A percentile compares a stretch with the other conserved stretches of the same genome.
phyloP scores from a whole-genome alignment of 2,888 invertebrate species.

The Andrena minutula region DNA sequence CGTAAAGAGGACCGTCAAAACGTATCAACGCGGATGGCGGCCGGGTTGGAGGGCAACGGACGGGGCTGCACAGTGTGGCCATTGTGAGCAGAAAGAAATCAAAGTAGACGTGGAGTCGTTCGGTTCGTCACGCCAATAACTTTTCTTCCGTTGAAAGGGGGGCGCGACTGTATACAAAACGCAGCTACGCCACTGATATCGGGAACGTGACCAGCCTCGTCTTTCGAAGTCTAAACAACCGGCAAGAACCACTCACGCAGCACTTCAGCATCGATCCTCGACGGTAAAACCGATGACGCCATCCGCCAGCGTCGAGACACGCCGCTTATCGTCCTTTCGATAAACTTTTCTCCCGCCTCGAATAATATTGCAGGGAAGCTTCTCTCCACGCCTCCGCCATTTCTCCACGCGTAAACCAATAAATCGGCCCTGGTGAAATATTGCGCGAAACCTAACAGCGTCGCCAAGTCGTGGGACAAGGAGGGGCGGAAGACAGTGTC shows the following conservation, averaged over 20 bases:
- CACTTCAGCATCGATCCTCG: conserved; percentile 50
- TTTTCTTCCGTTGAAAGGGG: conserved; percentile 74
- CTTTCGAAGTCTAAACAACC: conserved; percentile 77
- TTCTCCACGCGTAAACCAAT: conserved; percentile 24
- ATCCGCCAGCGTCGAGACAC: conserved; percentile 58
- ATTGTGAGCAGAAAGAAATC: conserved; percentile 30
- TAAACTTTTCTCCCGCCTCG: conserved; percentile 59
- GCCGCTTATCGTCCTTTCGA: conserved; percentile 66
- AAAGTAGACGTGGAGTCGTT: conserved; percentile 36
- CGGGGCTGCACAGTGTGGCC: neutral
- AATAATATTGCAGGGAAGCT: conserved; percentile 49
- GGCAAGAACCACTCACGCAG: conserved; percentile 66
- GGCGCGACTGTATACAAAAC: conserved; percentile 60
- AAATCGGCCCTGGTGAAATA: conserved; percentile 12
- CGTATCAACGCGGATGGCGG: conserved; percentile 13
- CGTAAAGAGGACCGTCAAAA: conserved; percentile 28
- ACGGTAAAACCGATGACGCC: conserved; percentile 69
- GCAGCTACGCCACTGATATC: conserved; percentile 60
- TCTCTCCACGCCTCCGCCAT: conserved; percentile 32
- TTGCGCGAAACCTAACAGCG: neutral
- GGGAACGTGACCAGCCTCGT: conserved; percentile 76
- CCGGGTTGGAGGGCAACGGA: neutral
- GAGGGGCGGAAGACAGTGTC: no score
- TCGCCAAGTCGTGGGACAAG: neutral
- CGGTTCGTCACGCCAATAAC: conserved; percentile 72